These are phyloP conservation scores for Acronicta aceris DNA, from an alignment of 2,888 invertebrate species.

Conservation along the genomic window DNA sequence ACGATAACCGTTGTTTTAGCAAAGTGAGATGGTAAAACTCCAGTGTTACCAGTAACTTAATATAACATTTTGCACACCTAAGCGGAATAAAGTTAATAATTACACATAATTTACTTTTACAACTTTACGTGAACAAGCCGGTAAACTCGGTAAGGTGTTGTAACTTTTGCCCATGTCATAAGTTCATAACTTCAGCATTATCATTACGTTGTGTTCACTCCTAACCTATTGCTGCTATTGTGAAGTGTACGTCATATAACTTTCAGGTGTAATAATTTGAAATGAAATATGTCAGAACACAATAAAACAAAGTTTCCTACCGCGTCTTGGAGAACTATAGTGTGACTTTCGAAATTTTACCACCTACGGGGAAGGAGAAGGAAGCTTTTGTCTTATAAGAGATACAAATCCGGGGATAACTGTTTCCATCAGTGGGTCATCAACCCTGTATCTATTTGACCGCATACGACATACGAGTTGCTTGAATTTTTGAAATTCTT, in stretches of 20 bases:
- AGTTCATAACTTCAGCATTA: slow-evolving; percentile 56
- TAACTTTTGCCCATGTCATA: slow-evolving; percentile 52
- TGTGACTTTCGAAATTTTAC: neutral
- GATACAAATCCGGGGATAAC: too few species aligned
- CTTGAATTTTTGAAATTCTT: too few species aligned
- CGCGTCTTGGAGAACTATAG: neutral
- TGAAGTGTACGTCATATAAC: slow-evolving; percentile 9
- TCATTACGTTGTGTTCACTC: slow-evolving; percentile 52
- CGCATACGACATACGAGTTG: too few species aligned
- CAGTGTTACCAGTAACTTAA: slow-evolving; percentile 59
- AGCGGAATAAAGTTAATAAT: slow-evolving; percentile 67
- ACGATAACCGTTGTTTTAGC: slow-evolving; percentile 52
- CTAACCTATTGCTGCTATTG: slow-evolving; percentile 40
- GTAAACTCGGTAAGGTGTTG: slow-evolving; percentile 47
- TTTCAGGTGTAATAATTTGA: slow-evolving; percentile 16
- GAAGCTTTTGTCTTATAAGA: neutral
- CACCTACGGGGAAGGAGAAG: neutral
- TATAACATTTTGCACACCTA: slow-evolving; percentile 70
- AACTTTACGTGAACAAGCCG: slow-evolving; percentile 61
- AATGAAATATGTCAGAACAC: slow-evolving; percentile 16
- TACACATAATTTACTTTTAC: slow-evolving; percentile 70
- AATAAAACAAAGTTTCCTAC: slow-evolving; percentile 2
- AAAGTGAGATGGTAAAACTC: slow-evolving; percentile 65
- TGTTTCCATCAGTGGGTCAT: too few species aligned
- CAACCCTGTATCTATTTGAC: too few species aligned